A percentile compares a stretch with the other conserved stretches of the same genome.
These are phyloP conservation scores for Brachypteracias leptosomus DNA, from an alignment of 2,113 vertebrate genomes.

Conservation along the genomic window DNA sequence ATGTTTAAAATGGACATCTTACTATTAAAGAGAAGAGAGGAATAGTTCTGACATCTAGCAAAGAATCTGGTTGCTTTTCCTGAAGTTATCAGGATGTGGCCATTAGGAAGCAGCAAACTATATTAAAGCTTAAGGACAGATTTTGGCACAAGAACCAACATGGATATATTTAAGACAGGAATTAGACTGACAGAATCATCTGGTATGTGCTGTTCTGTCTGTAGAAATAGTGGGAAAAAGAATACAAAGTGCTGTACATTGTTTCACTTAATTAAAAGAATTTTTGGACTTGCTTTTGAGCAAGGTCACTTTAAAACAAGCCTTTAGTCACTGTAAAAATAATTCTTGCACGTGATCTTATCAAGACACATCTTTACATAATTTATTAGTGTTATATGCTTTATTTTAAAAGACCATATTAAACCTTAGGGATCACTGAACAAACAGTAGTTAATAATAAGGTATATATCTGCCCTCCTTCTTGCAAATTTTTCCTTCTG, in stretches of 20 bases:
- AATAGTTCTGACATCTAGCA: too few species aligned
- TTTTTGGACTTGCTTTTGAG: neutral
- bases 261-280: neutral
- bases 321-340: neutral
- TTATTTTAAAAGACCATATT: neutral
- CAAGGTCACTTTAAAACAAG: neutral
- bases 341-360: neutral
- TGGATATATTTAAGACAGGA: too few species aligned
- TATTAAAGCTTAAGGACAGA: too few species aligned
- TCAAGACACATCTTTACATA: neutral
- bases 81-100: too few species aligned
- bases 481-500: neutral
- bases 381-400: neutral
- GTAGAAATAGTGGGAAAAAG: too few species aligned
- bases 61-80: too few species aligned
- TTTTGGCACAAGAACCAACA: too few species aligned
- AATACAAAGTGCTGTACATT: neutral
- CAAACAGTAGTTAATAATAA: neutral
- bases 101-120: too few species aligned
- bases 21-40: too few species aligned
- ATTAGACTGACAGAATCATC: too few species aligned
- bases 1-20: too few species aligned
- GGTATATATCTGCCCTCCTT: neutral
- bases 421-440: neutral
- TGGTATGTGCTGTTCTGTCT: too few species aligned